Conservation (phyloP, 2,888 invertebrate genomes). For the Odontothrips loti region DNA sequence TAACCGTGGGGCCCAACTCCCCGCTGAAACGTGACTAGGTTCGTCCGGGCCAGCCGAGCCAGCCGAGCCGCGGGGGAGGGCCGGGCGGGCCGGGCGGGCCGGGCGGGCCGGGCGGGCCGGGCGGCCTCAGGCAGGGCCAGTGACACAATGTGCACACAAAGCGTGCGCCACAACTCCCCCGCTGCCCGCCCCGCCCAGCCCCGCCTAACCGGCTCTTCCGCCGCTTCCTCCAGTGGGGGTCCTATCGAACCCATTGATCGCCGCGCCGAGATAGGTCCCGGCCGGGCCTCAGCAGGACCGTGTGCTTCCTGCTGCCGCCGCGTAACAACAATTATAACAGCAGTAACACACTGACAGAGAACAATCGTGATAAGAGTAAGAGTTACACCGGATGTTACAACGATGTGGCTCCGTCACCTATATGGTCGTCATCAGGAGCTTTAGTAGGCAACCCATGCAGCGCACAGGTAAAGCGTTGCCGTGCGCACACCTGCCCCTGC, state of each 20-base stretch:
- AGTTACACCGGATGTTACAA: too few species aligned
- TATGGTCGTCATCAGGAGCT: too few species aligned
- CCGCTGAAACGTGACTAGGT: not conserved
- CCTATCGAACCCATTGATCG: constrained; percentile 5
- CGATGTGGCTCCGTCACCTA: too few species aligned
- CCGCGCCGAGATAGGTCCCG: not conserved
- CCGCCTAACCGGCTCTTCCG: not conserved
- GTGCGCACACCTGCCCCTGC: too few species aligned
- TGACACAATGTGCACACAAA: not conserved
- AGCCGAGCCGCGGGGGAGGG: not conserved
- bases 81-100: not conserved
- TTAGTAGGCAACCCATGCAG: too few species aligned
- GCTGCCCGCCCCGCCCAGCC: not conserved
- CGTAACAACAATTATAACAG: not conserved
- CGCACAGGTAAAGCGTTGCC: too few species aligned
- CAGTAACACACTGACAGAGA: too few species aligned
- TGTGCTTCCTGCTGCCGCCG: not conserved
- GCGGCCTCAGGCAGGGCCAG: not conserved
- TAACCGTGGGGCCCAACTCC: not conserved
- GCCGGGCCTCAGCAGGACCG: not conserved
- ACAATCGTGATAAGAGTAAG: too few species aligned
- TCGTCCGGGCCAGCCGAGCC: not conserved
- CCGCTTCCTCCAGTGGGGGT: not conserved
- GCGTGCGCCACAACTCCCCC: not conserved
- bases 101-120: not conserved